These are phyloP conservation scores for Aporophyla lueneburgensis DNA, from an alignment of 2,888 invertebrate species.

Conservation along the genomic window DNA sequence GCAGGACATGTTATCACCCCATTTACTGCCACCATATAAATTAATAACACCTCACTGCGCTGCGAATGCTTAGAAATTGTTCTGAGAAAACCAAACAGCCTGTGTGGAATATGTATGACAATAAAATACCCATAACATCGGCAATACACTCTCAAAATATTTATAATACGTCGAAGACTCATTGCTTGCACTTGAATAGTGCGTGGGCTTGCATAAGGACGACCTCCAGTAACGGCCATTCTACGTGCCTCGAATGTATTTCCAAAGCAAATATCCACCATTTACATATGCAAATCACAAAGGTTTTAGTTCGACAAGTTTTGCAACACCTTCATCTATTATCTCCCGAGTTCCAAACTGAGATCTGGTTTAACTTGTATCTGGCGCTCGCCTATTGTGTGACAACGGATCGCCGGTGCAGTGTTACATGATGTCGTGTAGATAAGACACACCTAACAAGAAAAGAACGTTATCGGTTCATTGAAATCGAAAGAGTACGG, in stretches of 20 bases:
- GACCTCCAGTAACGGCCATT: constrained; percentile 75
- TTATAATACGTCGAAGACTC: constrained; percentile 62
- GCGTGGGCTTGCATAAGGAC: constrained; percentile 84
- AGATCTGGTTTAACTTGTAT: constrained; percentile 67
- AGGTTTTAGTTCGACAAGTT: constrained; percentile 53
- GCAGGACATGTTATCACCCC: constrained; percentile 11
- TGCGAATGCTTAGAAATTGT: constrained; percentile 39
- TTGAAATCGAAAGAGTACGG: constrained; percentile 87
- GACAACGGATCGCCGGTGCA: constrained; percentile 67
- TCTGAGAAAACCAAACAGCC: constrained; percentile 29
- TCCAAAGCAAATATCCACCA: constrained; percentile 70
- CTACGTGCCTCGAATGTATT: constrained; percentile 79
- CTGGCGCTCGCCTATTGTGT: constrained; percentile 64
- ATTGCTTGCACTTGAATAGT: constrained; percentile 70
- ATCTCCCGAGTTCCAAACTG: constrained; percentile 56
- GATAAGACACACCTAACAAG: constrained; percentile 82
- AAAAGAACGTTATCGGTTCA: constrained; percentile 89
- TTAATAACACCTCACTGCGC: constrained; percentile 24
- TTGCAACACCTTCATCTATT: constrained; percentile 61
- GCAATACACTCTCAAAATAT: constrained; percentile 61
- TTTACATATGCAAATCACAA: constrained; percentile 68
- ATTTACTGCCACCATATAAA: constrained; percentile 29
- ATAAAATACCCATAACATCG: constrained; percentile 62
- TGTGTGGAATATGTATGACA: constrained; percentile 57
- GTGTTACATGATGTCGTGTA: constrained; percentile 81